These are phyloP conservation scores for Drosophila kurseongensis DNA, from an alignment of 1,140 invertebrate genomes.

Conservation along the genomic window DNA sequence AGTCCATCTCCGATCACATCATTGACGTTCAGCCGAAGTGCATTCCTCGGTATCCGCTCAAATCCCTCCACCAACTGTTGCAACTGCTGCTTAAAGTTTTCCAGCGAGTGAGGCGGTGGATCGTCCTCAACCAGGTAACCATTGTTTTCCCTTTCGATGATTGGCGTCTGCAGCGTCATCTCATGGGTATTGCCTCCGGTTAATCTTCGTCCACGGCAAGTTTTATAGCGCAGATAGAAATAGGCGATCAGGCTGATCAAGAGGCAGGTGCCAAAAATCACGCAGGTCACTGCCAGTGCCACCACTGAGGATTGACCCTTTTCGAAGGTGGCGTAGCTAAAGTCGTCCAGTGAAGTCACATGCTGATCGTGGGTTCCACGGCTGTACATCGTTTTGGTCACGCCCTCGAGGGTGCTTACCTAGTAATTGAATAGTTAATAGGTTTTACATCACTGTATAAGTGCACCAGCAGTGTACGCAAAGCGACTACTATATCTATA, in stretches of 20 bases:
- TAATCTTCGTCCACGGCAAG: conserved; percentile 84
- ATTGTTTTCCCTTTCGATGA: conserved; percentile 89
- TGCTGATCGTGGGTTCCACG: conserved; percentile 85
- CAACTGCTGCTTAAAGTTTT: conserved; percentile 89
- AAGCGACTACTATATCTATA: no score
- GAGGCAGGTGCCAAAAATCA: conserved; percentile 87
- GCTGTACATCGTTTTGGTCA: conserved; percentile 89
- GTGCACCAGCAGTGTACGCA: no score
- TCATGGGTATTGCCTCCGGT: conserved; percentile 88
- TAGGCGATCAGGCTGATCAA: conserved; percentile 87
- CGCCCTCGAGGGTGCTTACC: conserved; percentile 87
- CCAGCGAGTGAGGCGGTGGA: conserved; percentile 82
- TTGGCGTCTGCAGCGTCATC: conserved; percentile 88
- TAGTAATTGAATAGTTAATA: conserved; percentile 5
- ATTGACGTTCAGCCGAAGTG: conserved; percentile 88
- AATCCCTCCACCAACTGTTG: conserved; percentile 65
- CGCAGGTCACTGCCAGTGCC: conserved; percentile 87
- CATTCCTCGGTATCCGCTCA: conserved; percentile 89
- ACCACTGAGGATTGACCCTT: conserved; percentile 80
- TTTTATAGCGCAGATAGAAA: conserved; percentile 86
- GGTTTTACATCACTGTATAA: no score
- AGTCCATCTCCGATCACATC: conserved; percentile 89
- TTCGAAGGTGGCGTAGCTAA: conserved; percentile 76
- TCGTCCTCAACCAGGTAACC: conserved; percentile 91
- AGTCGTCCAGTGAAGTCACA: conserved; percentile 64